Conservation (phyloP, 2,113 vertebrate genomes). For the Fregetta grallaria region DNA sequence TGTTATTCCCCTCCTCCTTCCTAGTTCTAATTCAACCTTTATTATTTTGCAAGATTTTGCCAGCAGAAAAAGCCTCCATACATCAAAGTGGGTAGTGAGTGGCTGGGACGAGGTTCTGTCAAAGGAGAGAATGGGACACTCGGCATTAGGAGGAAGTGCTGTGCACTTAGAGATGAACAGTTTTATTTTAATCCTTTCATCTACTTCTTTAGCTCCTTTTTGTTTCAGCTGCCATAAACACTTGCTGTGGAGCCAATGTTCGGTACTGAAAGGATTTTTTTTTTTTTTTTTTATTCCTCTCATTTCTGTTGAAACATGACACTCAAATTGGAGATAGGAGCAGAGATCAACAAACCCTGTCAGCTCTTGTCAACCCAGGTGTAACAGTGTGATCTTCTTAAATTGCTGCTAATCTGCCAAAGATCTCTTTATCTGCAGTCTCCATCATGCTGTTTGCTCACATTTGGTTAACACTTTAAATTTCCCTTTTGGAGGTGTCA, state of each 20-base stretch:
- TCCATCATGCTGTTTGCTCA: slow-evolving; percentile 78
- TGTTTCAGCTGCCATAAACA: slow-evolving; percentile 52
- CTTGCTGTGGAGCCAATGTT: slow-evolving; percentile 30
- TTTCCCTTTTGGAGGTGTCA: slow-evolving; percentile 78
- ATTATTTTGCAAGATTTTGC: slow-evolving; percentile 22
- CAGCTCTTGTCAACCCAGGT: slow-evolving; percentile 79
- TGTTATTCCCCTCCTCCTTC: not conserved
- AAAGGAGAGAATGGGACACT: slow-evolving; percentile 7
- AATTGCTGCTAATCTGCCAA: slow-evolving; percentile 77
- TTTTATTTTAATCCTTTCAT: slow-evolving; percentile 66
- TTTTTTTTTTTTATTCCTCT: slow-evolving; percentile 5
- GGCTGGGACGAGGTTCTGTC: slow-evolving; percentile 13
- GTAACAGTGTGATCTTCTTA: slow-evolving; percentile 78
- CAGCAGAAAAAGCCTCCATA: slow-evolving; percentile 10
- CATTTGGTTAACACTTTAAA: slow-evolving; percentile 75
- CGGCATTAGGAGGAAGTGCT: not conserved
- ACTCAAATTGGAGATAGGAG: slow-evolving; percentile 76
- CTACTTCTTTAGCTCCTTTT: slow-evolving; percentile 38
- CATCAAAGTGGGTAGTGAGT: slow-evolving; percentile 25
- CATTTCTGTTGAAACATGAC: slow-evolving; percentile 74
- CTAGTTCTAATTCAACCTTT: slow-evolving; percentile 15
- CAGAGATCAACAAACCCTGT: slow-evolving; percentile 80
- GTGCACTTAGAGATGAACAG: slow-evolving; percentile 45
- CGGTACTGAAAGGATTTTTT: slow-evolving; percentile 21
- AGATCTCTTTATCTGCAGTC: slow-evolving; percentile 72